Evolutionary conservation across 2,113 vertebrate genomes (phyloP), one percentile per base, ranked within the genome.

Genomic region (Psammodynastes pulverulentus): DNA sequence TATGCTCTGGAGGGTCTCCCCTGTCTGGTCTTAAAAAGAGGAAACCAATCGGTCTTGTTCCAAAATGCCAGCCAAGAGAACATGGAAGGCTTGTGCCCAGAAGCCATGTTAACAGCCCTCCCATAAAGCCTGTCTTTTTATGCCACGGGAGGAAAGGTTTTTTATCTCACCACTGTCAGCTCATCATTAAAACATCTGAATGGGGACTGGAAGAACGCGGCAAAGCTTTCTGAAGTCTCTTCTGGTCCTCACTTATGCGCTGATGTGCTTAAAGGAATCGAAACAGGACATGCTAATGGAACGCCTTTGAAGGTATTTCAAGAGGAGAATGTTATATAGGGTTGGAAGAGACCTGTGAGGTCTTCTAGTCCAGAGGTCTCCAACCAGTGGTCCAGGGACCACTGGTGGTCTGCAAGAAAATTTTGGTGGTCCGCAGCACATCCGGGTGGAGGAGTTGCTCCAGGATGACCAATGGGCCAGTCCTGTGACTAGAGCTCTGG

Each of bases 121-220:
- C 43, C 39, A 21, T 39, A 39, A 5, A 21, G 58, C 45, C 9
- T 52, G 10, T 34, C 79, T 43, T 2, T 54, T 85, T 94, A 9
- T 45, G n/a, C 0, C 45, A 86, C 0, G 0, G 58, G 84, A 48
- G 72, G 52, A 89, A 88, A 43, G 39, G 17, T 43, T 88, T 43
- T 88, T 88, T 13, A 39, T 54, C 48, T 91, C 72, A 43, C 54
- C 34, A 84, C n/a, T 43, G 89, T 86, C 13, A 62, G 48, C 51
- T 91, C 85, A 86, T 86, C 10, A 86, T 91, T 91, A 67, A 92
- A 92, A 23, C 21, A 62, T 9, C 21, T 23, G 43, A 43, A 92
- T 24, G 0, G 84, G 43, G 29, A 91, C 51, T 92, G 88, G 6
- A 90, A 91, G 90, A 88, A 67, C 0, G 2, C 43, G n/a, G 43